Percentiles rank a stretch among this genome's conserved stretches.
phyloP scores from a whole-genome alignment of 2,797 vertebrate genomes.

The Sebastolobus alascanus region DNA sequence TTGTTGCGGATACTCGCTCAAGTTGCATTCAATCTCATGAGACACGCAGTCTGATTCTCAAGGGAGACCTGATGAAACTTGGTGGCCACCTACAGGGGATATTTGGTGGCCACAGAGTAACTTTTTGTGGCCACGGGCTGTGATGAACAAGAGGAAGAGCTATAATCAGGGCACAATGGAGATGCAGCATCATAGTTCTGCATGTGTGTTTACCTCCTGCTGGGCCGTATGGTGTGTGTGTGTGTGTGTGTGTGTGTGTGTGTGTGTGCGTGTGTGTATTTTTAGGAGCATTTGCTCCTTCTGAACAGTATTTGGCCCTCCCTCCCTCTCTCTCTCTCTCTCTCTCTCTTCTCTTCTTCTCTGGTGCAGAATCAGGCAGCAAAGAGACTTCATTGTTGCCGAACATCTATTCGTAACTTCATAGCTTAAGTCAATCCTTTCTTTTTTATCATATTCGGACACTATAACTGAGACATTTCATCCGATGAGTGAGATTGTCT shows the following conservation, averaged over 20 bases:
- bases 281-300: conserved; percentile 26
- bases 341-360: conserved; percentile 3
- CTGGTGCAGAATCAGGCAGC: not conserved
- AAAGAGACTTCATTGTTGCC: not conserved
- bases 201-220: conserved; percentile 45
- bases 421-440: conserved; percentile 5
- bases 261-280: conserved; percentile 13
- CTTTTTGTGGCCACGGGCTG: not conserved
- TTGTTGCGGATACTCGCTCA: too few species aligned
- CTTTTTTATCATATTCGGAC: not conserved
- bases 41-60: too few species aligned
- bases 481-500: not conserved
- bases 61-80: too few species aligned
- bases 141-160: conserved; percentile 32
- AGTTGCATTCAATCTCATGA: too few species aligned
- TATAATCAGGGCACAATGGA: conserved; percentile 28
- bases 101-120: too few species aligned
- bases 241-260: conserved; percentile 22
- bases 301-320: not conserved
- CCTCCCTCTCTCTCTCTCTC: too few species aligned
- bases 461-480: not conserved
- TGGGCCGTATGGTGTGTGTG: conserved; percentile 22
- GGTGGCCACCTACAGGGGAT: too few species aligned
- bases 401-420: not conserved
- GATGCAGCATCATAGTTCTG: conserved; percentile 6